A percentile compares a stretch with the other conserved stretches of the same genome.
Evolutionary conservation across 2,113 vertebrate species (phyloP).

Genomic region (Centropus unirufus): DNA sequence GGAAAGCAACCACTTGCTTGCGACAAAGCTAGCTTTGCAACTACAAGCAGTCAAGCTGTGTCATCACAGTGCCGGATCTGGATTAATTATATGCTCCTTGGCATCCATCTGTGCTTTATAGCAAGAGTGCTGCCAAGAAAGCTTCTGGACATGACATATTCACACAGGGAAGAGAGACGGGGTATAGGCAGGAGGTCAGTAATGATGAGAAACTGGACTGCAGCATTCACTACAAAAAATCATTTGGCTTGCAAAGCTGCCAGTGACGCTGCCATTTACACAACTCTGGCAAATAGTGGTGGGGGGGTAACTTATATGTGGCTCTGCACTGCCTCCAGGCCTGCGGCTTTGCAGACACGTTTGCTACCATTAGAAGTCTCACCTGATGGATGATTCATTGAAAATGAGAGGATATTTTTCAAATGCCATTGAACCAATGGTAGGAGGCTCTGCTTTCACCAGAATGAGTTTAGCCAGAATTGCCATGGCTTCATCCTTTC

Average conservation of each 20-base stretch:
- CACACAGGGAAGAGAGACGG: background rate
- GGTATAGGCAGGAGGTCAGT: background rate
- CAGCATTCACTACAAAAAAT: background rate
- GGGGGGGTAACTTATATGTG: background rate
- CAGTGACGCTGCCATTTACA: background rate
- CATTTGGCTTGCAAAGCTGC: background rate
- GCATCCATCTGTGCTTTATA: background rate
- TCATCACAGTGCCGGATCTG: background rate
- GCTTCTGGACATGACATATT: background rate
- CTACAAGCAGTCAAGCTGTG: background rate
- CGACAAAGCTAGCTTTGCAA: background rate
- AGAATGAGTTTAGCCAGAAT: constrained; percentile 88
- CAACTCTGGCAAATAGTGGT: background rate
- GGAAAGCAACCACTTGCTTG: background rate
- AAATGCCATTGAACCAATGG: constrained; percentile 89
- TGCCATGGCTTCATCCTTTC: constrained; percentile 78
- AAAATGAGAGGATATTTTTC: constrained; percentile 94
- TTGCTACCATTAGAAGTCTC: constrained; percentile 31
- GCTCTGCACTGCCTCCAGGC: background rate
- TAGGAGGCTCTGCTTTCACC: constrained; percentile 90
- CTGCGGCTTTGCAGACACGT: background rate
- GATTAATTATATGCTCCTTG: background rate
- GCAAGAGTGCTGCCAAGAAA: background rate
- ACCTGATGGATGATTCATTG: constrained; percentile 77
- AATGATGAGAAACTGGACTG: background rate